These are phyloP conservation scores for Tortricodes alternella DNA, from an alignment of 2,888 invertebrate genomes.

Conservation along the genomic window DNA sequence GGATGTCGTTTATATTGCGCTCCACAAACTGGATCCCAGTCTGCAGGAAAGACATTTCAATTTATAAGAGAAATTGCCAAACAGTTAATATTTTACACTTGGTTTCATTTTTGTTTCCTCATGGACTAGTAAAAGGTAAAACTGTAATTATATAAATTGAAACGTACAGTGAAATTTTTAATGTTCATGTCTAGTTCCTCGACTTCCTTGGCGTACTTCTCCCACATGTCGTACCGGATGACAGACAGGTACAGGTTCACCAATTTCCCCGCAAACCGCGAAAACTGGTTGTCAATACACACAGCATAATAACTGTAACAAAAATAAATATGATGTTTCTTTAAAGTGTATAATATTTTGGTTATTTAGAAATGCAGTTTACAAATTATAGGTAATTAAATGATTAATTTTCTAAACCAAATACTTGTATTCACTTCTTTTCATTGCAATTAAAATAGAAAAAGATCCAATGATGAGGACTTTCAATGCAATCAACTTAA, in stretches of 20 bases:
- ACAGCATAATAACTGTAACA: slow-evolving; percentile 87
- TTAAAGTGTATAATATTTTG: neutral
- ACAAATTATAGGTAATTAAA: too few species aligned
- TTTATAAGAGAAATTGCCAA: too few species aligned
- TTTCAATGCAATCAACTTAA: too few species aligned
- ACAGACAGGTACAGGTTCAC: slow-evolving; percentile 95
- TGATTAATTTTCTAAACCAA: too few species aligned
- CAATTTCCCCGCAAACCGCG: slow-evolving; percentile 93
- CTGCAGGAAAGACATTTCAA: slow-evolving; percentile 73
- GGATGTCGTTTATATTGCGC: slow-evolving; percentile 92
- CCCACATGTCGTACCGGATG: slow-evolving; percentile 96
- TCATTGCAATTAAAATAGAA: too few species aligned
- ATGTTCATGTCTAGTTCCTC: slow-evolving; percentile 94
- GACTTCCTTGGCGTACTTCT: slow-evolving; percentile 93
- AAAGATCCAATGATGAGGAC: too few species aligned
- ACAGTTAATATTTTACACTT: too few species aligned
- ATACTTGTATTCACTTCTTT: too few species aligned
- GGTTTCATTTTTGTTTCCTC: too few species aligned
- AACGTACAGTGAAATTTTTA: slow-evolving; percentile 93
- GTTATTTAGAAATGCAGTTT: too few species aligned
- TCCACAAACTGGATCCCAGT: slow-evolving; percentile 89
- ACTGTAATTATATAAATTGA: neutral
- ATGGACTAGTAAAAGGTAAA: slow-evolving; percentile 45
- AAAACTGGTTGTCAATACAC: slow-evolving; percentile 96
- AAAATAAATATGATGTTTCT: neutral